These are phyloP conservation scores for Norana najaformis DNA, from an alignment of 2,888 invertebrate species.

Conservation along the genomic window DNA sequence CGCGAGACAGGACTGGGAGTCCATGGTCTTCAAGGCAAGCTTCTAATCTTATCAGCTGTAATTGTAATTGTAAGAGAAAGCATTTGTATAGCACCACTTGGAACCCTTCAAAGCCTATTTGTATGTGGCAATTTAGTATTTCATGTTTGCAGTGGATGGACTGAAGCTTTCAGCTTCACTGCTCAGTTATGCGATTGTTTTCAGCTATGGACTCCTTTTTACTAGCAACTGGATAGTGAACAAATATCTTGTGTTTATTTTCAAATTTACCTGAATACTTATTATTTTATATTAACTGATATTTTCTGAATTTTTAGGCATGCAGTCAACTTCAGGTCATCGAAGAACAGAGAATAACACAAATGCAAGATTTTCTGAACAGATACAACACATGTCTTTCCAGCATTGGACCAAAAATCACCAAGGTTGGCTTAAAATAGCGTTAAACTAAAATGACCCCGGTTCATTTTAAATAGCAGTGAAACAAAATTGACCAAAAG, in stretches of 20 bases:
- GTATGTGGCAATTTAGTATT: neutral
- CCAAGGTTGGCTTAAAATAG: conserved; percentile 51
- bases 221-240: too few relatives aligned
- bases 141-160: too few relatives aligned
- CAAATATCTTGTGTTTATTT: too few relatives aligned
- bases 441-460: neutral
- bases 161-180: too few relatives aligned
- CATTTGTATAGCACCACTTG: too few relatives aligned
- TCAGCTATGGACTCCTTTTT: too few relatives aligned
- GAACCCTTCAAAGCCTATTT: too few relatives aligned
- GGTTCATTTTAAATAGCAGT: neutral
- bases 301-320: conserved; percentile 64
- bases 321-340: conserved; percentile 83
- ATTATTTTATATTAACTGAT: too few relatives aligned
- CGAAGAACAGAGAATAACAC: conserved; percentile 84
- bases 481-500: neutral
- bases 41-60: neutral
- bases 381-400: conserved; percentile 68
- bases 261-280: too few relatives aligned
- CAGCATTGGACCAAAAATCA: conserved; percentile 76
- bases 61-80: too few relatives aligned
- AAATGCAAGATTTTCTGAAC: conserved; percentile 73
- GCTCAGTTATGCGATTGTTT: too few relatives aligned
- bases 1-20: conserved; percentile 84
- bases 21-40: conserved; percentile 74